These are phyloP conservation scores for Drosophila persimilis DNA, from an alignment of 1,140 invertebrate species.

Conservation along the genomic window DNA sequence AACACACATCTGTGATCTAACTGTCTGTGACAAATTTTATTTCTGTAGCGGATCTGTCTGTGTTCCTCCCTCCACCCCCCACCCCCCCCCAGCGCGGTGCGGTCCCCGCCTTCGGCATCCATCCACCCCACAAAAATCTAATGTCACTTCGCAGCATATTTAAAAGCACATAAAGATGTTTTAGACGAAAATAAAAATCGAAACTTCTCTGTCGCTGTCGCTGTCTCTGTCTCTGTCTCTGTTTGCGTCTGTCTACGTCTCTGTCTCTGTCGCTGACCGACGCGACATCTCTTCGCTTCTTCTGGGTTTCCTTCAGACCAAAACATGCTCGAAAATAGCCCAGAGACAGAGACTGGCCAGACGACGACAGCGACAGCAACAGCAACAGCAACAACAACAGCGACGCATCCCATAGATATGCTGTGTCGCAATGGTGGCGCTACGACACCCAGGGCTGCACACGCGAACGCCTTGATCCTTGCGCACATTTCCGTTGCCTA, in stretches of 20 bases:
- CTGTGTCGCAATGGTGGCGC: conserved; percentile 70
- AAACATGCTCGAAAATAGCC: conserved; percentile 73
- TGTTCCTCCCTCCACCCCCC: conserved; percentile 29
- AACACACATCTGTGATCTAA: conserved; percentile 60
- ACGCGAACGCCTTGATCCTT: conserved; percentile 7
- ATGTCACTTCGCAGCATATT: conserved; percentile 80
- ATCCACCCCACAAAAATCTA: conserved; percentile 55
- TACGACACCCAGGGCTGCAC: conserved; percentile 49
- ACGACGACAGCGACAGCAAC: conserved; percentile 32
- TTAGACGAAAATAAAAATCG: conserved; percentile 74
- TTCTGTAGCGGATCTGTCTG: conserved; percentile 75
- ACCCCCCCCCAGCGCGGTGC: not conserved
- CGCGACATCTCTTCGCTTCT: conserved; percentile 16
- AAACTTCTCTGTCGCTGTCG: conserved; percentile 35
- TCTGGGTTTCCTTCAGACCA: conserved; percentile 53
- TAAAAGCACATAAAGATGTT: conserved; percentile 81
- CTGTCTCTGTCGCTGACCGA: conserved; percentile 31
- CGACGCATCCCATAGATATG: conserved; percentile 30
- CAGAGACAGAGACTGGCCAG: conserved; percentile 63
- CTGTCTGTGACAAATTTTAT: conserved; percentile 80
- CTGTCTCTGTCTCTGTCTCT: conserved; percentile 18
- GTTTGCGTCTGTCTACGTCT: conserved; percentile 25
- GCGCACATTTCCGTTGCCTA: conserved; percentile 38
- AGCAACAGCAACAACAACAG: conserved; percentile 18
- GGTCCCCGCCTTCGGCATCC: not conserved